Conservation (phyloP, 2,888 invertebrate genomes). For the Spisula solida region DNA sequence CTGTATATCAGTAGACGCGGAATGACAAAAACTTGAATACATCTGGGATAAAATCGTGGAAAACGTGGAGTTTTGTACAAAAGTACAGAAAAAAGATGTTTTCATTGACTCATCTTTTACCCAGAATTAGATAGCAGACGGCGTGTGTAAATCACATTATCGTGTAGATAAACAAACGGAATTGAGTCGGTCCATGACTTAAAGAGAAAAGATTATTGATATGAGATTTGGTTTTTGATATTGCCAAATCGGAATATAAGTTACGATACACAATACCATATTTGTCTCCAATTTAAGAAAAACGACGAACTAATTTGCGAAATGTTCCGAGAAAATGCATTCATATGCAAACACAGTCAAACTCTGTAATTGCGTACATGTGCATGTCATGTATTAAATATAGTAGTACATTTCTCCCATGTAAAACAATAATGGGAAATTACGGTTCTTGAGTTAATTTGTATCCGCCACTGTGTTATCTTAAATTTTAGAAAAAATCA, state of each 20-base stretch:
- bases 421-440: too few species aligned
- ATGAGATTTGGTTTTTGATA: not conserved
- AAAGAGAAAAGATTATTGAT: not conserved
- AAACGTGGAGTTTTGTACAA: not conserved
- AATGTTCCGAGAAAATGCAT: too few species aligned
- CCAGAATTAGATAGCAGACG: not conserved
- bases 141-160: not conserved
- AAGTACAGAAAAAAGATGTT: not conserved
- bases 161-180: not conserved
- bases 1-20: not conserved
- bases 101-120: conserved; percentile 5
- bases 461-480: too few species aligned
- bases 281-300: too few species aligned
- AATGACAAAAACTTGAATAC: conserved; percentile 7
- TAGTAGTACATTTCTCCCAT: too few species aligned
- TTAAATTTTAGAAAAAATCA: too few species aligned
- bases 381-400: too few species aligned
- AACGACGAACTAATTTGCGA: too few species aligned
- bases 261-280: too few species aligned
- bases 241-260: not conserved
- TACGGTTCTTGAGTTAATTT: too few species aligned
- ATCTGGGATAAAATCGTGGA: conserved; percentile 15
- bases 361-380: too few species aligned
- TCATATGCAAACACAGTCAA: too few species aligned
- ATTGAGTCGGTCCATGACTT: not conserved